Conservation (phyloP, 2,113 vertebrate genomes). For the Megaceryle maxima region DNA sequence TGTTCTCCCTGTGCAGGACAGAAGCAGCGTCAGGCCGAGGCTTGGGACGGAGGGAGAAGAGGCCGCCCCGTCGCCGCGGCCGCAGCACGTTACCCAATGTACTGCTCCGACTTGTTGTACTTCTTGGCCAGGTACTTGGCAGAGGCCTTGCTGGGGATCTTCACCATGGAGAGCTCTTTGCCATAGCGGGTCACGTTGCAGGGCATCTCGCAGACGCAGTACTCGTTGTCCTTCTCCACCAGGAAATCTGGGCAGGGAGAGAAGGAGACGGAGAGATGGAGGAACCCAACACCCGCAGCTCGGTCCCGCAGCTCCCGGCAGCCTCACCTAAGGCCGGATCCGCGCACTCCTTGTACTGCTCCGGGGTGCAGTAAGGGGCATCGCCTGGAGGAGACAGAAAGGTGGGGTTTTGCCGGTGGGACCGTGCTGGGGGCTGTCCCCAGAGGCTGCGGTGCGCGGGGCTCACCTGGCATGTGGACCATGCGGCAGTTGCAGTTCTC, state of each 20-base stretch:
- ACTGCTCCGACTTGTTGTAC: slow-evolving; percentile 98
- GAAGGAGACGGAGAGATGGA: not conserved
- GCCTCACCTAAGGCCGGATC: slow-evolving; percentile 94
- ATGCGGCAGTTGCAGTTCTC: slow-evolving; percentile 99
- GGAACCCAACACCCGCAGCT: rapidly evolving
- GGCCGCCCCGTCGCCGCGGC: rapidly evolving
- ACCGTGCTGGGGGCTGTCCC: rapidly evolving
- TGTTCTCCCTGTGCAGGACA: slow-evolving; percentile 88
- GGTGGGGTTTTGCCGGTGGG: not conserved
- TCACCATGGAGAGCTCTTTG: slow-evolving; percentile 98
- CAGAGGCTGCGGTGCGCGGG: rapidly evolving
- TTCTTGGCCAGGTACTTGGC: slow-evolving; percentile 99
- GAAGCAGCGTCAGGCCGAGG: not conserved
- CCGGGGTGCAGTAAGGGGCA: slow-evolving; percentile 96
- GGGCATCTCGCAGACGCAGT: slow-evolving; percentile 94
- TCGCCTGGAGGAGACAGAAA: slow-evolving; percentile 80
- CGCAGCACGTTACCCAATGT: slow-evolving; percentile 84
- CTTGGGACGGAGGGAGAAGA: not conserved
- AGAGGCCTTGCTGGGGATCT: slow-evolving; percentile 98
- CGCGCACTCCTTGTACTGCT: slow-evolving; percentile 98
- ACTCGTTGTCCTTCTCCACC: slow-evolving; percentile 95
- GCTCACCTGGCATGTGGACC: slow-evolving; percentile 98
- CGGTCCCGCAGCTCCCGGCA: not conserved
- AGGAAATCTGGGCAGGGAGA: slow-evolving; percentile 85
- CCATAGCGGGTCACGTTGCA: slow-evolving; percentile 95